These are phyloP conservation scores for Okapia johnstoni DNA, from an alignment of 2,113 vertebrate species.

Conservation along the genomic window DNA sequence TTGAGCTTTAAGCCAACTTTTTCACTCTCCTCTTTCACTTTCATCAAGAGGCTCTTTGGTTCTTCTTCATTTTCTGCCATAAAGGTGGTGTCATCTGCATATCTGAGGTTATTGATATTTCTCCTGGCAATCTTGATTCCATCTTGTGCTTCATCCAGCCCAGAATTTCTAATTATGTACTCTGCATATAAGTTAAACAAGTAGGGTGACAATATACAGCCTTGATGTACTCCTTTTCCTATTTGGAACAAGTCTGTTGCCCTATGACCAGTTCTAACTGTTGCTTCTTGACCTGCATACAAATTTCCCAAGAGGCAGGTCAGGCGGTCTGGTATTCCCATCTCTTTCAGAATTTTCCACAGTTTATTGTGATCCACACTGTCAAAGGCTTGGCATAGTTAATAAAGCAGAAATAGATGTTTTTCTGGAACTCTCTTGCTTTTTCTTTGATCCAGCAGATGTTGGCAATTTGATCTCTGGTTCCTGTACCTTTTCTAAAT, in stretches of 20 bases:
- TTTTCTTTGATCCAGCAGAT: fast-evolving
- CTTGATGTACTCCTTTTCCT: neutral
- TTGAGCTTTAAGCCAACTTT: neutral
- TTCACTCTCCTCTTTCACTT: neutral
- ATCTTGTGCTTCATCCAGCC: neutral
- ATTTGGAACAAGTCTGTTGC: neutral
- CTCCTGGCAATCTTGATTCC: neutral
- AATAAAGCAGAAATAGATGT: no score
- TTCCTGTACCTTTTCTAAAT: neutral
- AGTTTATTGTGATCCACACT: neutral
- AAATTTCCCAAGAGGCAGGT: neutral
- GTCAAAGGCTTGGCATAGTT: no score
- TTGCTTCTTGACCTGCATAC: neutral
- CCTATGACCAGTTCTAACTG: neutral
- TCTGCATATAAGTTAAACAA: neutral
- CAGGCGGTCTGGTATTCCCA: neutral
- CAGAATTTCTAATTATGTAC: neutral
- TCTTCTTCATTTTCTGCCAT: neutral
- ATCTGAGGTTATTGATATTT: neutral
- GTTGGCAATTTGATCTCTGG: neutral
- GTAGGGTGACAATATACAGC: neutral
- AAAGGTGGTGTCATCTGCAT: neutral
- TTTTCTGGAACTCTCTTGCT: neutral
- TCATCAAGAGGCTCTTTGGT: neutral
- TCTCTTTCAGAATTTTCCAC: neutral